Evolutionary conservation across 2,888 invertebrate genomes (phyloP).

Genomic region (Petrolisthes cinctipes): DNA sequence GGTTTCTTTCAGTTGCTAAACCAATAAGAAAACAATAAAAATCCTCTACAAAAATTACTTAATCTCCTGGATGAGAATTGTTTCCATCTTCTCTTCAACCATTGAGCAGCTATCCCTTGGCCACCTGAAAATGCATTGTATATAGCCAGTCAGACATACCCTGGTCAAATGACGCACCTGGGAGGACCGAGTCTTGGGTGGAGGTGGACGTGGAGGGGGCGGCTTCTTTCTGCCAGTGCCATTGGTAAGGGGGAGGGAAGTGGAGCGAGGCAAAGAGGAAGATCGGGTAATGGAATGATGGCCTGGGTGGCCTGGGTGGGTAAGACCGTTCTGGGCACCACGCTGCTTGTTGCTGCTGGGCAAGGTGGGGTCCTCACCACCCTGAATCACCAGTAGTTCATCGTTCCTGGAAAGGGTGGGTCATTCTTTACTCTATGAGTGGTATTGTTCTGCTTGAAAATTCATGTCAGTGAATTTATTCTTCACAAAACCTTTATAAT

Average conservation of each 20-base stretch:
- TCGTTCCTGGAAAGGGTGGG: slow-evolving; percentile 38
- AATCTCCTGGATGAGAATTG: too few species aligned
- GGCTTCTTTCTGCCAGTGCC: slow-evolving; percentile 26
- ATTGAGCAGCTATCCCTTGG: too few species aligned
- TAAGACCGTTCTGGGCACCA: neutral
- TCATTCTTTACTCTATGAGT: neutral
- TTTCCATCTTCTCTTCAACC: too few species aligned
- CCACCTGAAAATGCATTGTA: too few species aligned
- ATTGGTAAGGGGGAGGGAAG: slow-evolving; percentile 45
- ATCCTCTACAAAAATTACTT: too few species aligned
- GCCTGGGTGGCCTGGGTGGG: slow-evolving; percentile 4
- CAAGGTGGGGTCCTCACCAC: slow-evolving; percentile 1
- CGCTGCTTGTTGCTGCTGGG: neutral
- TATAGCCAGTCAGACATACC: too few species aligned
- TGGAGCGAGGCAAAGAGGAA: slow-evolving; percentile 31
- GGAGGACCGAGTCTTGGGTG: neutral
- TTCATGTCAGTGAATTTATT: too few species aligned
- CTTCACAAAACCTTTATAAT: neutral
- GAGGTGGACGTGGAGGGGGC: slow-evolving; percentile 49
- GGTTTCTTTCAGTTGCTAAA: too few species aligned
- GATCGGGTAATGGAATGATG: neutral
- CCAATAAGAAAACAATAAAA: too few species aligned
- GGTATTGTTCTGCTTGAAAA: too few species aligned
- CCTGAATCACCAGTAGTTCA: slow-evolving; percentile 45
- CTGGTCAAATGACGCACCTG: neutral